Percentiles rank a stretch among this genome's conserved stretches.
Evolutionary conservation across 1,140 invertebrate genomes (phyloP).

Genomic region (Diabrotica virgifera): DNA sequence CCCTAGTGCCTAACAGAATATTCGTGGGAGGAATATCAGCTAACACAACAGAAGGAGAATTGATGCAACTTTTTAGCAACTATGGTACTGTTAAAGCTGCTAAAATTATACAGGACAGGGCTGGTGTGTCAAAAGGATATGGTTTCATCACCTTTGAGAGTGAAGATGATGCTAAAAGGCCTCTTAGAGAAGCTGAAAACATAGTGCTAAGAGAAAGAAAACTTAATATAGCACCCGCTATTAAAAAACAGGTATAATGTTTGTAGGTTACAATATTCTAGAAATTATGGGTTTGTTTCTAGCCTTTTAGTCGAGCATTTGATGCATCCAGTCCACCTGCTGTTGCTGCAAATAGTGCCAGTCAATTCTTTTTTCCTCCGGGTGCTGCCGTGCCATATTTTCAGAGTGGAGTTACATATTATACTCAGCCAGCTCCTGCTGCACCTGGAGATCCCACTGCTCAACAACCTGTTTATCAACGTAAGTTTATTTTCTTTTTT

Average conservation of each 20-base stretch:
- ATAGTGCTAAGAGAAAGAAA: conserved; percentile 75
- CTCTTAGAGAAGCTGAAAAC: conserved; percentile 59
- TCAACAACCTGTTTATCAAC: conserved; percentile 44
- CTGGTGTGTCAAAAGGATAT: conserved; percentile 92
- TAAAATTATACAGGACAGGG: conserved; percentile 91
- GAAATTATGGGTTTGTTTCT: conserved; percentile 6
- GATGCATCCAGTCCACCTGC: conserved; percentile 36
- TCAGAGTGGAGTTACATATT: conserved; percentile 42
- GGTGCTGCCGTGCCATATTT: conserved; percentile 37
- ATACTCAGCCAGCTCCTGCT: conserved; percentile 33
- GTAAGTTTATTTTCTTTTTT: conserved; percentile 31
- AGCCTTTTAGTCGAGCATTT: conserved; percentile 41
- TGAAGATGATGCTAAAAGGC: conserved; percentile 81
- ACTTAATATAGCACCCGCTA: conserved; percentile 86
- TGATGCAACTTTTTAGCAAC: conserved; percentile 76
- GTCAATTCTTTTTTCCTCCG: conserved; percentile 43
- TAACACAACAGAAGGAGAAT: conserved; percentile 78
- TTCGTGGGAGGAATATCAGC: conserved; percentile 93
- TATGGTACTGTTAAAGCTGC: conserved; percentile 91
- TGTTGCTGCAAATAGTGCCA: conserved; percentile 35
- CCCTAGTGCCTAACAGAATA: conserved; percentile 87
- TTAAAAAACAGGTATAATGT: conserved; percentile 72
- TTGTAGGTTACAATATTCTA: neutral
- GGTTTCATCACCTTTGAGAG: conserved; percentile 95
- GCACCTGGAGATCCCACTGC: conserved; percentile 36